phyloP scores from a whole-genome alignment of 2,113 vertebrate species.

The Sterrhoptilus dennistouni region DNA sequence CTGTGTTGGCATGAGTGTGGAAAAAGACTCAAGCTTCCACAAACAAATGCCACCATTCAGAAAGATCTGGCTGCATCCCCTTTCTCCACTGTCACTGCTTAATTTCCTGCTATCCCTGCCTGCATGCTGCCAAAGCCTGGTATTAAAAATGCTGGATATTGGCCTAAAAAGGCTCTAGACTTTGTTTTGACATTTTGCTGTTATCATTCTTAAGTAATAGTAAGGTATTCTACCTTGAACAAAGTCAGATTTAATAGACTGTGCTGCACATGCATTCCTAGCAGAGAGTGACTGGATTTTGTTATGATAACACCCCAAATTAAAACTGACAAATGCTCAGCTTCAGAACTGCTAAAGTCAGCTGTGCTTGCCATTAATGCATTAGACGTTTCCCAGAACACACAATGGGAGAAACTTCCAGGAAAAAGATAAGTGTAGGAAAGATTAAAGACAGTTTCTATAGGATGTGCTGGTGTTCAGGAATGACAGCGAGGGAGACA shows the following conservation, averaged over 20 bases:
- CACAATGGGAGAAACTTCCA: background rate
- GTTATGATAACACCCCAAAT: slow-evolving; percentile 30
- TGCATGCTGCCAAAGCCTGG: background rate
- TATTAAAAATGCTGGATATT: background rate
- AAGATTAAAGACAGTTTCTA: background rate
- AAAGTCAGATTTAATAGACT: background rate
- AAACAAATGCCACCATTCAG: background rate
- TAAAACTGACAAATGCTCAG: slow-evolving; percentile 15
- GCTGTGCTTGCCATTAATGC: background rate
- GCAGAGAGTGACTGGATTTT: background rate
- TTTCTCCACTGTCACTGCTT: background rate
- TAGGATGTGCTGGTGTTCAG: background rate
- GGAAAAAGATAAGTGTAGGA: background rate
- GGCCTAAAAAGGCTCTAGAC: background rate
- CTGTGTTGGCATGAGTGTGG: accelerated
- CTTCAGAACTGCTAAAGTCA: background rate
- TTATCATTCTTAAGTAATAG: background rate
- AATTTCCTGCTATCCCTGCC: background rate
- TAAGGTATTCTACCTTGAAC: background rate
- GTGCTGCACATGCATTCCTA: background rate
- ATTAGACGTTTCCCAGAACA: background rate
- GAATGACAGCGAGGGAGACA: background rate
- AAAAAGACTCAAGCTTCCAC: background rate
- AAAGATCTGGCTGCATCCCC: background rate
- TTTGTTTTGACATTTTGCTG: background rate